Conservation (phyloP, 2,888 invertebrate species). For the Lasioglossum calceatum region DNA sequence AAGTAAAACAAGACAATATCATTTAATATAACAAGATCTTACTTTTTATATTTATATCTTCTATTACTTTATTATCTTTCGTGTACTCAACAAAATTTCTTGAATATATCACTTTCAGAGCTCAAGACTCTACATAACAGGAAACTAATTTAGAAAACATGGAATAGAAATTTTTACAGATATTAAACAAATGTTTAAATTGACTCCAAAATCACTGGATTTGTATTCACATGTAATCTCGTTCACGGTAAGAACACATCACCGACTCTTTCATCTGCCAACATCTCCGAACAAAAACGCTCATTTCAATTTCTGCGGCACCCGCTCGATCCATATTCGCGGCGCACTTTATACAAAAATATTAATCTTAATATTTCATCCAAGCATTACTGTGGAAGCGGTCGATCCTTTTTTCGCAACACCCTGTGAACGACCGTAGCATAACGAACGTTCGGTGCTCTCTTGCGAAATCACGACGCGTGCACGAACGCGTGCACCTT, state of each 20-base stretch:
- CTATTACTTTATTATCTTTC: too few relatives aligned
- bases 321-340: background rate
- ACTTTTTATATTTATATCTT: too few relatives aligned
- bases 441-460: constrained; percentile 66
- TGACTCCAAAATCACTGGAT: too few relatives aligned
- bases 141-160: background rate
- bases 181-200: too few relatives aligned
- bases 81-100: background rate
- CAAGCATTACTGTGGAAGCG: background rate
- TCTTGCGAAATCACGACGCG: constrained; percentile 72
- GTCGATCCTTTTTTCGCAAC: background rate
- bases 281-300: background rate
- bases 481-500: constrained; percentile 11
- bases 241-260: background rate
- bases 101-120: background rate
- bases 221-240: too few relatives aligned
- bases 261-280: background rate
- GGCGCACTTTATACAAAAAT: background rate
- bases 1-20: too few relatives aligned
- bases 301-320: background rate
- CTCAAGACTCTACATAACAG: background rate
- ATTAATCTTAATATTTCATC: background rate
- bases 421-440: constrained; percentile 23
- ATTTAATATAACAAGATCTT: too few relatives aligned
- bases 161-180: background rate